Percentiles rank a stretch among this genome's conserved stretches.
These are phyloP conservation scores for Crotalus horridus DNA, from an alignment of 2,113 vertebrate genomes.

Conservation along the genomic window DNA sequence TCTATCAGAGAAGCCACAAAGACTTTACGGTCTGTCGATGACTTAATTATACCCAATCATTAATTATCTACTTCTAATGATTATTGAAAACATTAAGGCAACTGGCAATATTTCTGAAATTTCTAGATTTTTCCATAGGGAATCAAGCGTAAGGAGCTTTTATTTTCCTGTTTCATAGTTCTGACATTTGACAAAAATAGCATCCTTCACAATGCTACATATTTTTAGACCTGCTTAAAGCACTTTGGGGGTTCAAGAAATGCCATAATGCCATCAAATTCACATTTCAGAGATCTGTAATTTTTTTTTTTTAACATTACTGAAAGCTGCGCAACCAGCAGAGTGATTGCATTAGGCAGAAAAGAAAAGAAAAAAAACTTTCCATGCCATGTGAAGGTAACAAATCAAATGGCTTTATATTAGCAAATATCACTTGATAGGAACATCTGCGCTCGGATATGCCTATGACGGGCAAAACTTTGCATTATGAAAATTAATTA, in stretches of 20 bases:
- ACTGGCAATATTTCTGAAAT: background rate
- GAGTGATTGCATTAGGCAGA: slow-evolving; percentile 36
- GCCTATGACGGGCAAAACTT: background rate
- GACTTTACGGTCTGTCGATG: background rate
- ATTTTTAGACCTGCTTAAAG: slow-evolving; percentile 60
- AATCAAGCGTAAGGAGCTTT: slow-evolving; percentile 50
- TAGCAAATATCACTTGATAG: background rate
- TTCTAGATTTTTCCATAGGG: slow-evolving; percentile 41
- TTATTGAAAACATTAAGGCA: slow-evolving; percentile 10
- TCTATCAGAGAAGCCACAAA: background rate
- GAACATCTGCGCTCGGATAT: background rate
- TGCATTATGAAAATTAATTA: background rate
- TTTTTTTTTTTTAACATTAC: slow-evolving; percentile 54
- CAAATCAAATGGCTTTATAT: background rate
- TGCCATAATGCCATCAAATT: slow-evolving; percentile 68
- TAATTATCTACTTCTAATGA: background rate
- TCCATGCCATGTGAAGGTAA: background rate
- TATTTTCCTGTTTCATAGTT: slow-evolving; percentile 41
- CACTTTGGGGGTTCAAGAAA: slow-evolving; percentile 60
- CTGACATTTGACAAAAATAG: slow-evolving; percentile 67
- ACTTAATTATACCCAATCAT: background rate
- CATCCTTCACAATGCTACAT: slow-evolving; percentile 59
- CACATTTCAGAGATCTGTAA: slow-evolving; percentile 45
- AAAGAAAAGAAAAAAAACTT: background rate
- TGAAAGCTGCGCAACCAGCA: slow-evolving; percentile 10